Evolutionary conservation across 2,888 invertebrate genomes (phyloP), one percentile per base, ranked within the genome.

Genomic region (Plagiodera versicolora): DNA sequence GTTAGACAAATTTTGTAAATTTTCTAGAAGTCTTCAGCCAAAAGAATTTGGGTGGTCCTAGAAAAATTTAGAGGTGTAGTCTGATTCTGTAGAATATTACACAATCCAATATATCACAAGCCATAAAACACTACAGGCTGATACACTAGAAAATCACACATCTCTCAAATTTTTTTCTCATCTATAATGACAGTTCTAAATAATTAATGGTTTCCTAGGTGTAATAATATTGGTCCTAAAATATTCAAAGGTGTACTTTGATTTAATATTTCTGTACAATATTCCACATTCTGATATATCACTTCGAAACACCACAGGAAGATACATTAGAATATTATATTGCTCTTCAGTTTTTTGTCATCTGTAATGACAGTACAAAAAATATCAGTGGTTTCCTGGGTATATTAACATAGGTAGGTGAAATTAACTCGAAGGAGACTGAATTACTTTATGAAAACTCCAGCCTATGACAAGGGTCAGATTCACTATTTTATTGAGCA

Each of bases 1-100:
- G 67, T 74, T 71, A 70, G 60, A 66, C 73, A 75, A 74, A 74
- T 74, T 66, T 74, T 73, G 68, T 61, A 60, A 56, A 53, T 60
- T 55, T 64, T 58, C 65, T 60, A 62, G 66, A 49, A 56, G 58
- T 39, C 65, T 68, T 61, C 47, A 58, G 67, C 68, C 67, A 62
- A 67, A 68, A 65, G 61, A 55, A 47, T 61, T 24, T 56, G 51
- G 58, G 60, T 61, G 65, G 64, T 68, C 69, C 70, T 72, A 55
- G 53, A 72, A 65, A 56, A 56, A 49, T 46, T 45, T 28, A 48
- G 49, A 50, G 30, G 30, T 14, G 0, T 30, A 24, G 10, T 20
- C 48, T 19, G 17, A 28, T 53, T n/a, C 14, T 17, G 10, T 11
- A 35, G 17, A 16, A 11, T 39, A 44, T 53, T 53, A 20, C 39